A percentile compares a stretch with the other conserved stretches of the same genome.
phyloP scores from a whole-genome alignment of 2,888 invertebrate species.

The Physocephala rufipes region DNA sequence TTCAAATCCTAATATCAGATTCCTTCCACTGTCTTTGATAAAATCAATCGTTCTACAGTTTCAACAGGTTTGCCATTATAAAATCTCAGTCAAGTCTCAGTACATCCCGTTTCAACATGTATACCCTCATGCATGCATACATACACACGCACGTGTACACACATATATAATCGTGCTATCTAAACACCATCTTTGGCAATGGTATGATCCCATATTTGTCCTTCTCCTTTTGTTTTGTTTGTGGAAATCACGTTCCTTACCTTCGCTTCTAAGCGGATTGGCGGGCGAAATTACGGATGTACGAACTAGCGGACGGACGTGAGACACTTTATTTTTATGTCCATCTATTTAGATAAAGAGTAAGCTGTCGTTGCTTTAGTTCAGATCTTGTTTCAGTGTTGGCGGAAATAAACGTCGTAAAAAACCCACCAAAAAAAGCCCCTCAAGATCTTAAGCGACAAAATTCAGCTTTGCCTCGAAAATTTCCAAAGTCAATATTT shows the following conservation, averaged over 20 bases:
- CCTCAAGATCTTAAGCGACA: background rate
- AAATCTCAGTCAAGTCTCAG: background rate
- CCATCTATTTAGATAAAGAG: conserved; percentile 30
- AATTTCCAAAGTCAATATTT: conserved; percentile 43
- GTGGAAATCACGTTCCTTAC: background rate
- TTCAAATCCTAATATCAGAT: too few species aligned
- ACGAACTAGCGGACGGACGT: too few species aligned
- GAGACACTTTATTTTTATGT: conserved; percentile 35
- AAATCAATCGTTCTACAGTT: too few species aligned
- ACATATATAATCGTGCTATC: too few species aligned
- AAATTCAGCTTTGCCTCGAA: conserved; percentile 31
- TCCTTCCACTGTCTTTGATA: too few species aligned
- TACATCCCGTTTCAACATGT: background rate
- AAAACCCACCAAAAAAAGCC: conserved; percentile 24
- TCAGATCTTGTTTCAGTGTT: background rate
- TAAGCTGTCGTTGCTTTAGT: background rate
- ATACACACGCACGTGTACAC: too few species aligned
- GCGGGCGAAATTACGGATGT: too few species aligned
- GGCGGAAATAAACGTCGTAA: conserved; percentile 18
- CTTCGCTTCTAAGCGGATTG: too few species aligned
- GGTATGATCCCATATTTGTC: background rate
- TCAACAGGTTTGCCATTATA: background rate
- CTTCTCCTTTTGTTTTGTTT: background rate
- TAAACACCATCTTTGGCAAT: background rate
- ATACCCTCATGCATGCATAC: background rate